Evolutionary conservation across 2,797 vertebrate species (phyloP).

Genomic region (Hapalemur alaotrensis): DNA sequence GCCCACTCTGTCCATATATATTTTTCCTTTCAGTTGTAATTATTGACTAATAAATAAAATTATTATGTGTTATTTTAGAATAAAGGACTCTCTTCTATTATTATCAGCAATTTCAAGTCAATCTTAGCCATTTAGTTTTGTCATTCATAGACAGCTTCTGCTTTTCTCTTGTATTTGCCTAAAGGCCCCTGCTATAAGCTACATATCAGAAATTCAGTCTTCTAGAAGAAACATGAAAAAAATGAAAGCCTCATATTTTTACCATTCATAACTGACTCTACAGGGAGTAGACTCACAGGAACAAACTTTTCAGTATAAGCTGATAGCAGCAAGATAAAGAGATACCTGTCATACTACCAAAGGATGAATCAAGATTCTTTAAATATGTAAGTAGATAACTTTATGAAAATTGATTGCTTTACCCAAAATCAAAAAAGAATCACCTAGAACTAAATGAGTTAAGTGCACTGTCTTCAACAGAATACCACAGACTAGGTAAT

Average conservation of each 20-base stretch:
- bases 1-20: neutral
- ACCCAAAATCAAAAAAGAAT: neutral
- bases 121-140: neutral
- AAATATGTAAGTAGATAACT: neutral
- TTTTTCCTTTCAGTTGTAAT: neutral
- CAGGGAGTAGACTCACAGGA: neutral
- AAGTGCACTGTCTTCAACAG: neutral
- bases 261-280: neutral
- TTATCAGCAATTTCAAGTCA: neutral
- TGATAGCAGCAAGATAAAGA: neutral
- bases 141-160: neutral
- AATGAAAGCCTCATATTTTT: neutral
- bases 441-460: neutral
- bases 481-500: neutral
- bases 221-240: neutral
- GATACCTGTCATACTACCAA: neutral
- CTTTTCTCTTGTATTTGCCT: neutral
- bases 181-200: neutral
- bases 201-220: neutral
- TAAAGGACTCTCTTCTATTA: neutral
- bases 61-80: neutral
- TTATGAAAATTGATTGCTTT: neutral
- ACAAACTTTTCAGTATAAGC: neutral
- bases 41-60: neutral
- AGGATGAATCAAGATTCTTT: neutral